phyloP scores from a whole-genome alignment of 2,797 vertebrate genomes.

The Helicolenus hilgendorfi region DNA sequence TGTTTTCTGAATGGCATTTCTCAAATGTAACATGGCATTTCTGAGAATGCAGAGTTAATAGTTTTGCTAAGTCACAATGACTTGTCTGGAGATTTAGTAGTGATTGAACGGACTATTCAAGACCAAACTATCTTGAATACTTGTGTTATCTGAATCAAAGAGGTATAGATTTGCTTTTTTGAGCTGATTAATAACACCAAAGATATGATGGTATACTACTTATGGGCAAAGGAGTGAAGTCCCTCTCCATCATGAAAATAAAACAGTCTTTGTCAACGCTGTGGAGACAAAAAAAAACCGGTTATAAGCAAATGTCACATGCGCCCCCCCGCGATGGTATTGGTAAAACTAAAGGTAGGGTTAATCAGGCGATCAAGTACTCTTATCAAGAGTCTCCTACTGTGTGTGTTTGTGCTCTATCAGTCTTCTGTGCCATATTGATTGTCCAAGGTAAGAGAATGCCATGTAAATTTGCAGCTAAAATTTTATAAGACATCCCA shows the following conservation, averaged over 20 bases:
- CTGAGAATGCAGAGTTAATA: neutral
- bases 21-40: neutral
- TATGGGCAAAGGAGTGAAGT: constrained; percentile 67
- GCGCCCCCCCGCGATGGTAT: constrained; percentile 40
- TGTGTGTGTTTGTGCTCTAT: constrained; percentile 53
- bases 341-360: constrained; percentile 66
- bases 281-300: constrained; percentile 11
- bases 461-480: neutral
- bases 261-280: constrained; percentile 37
- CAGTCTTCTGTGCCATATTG: constrained; percentile 51
- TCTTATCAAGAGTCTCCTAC: constrained; percentile 40
- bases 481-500: constrained; percentile 47
- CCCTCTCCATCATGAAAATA: constrained; percentile 17
- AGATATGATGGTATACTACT: constrained; percentile 56
- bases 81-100: neutral
- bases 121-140: neutral
- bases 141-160: constrained; percentile 33
- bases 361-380: constrained; percentile 49
- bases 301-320: constrained; percentile 55
- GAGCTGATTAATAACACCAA: constrained; percentile 69
- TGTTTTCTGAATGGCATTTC: neutral
- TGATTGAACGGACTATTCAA: constrained; percentile 3
- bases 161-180: constrained; percentile 21
- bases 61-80: neutral
- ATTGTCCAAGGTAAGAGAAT: constrained; percentile 47